Percentiles rank a stretch among this genome's conserved stretches.
Conservation (phyloP, 2,113 vertebrate species). For the Muntiacus reevesi region DNA sequence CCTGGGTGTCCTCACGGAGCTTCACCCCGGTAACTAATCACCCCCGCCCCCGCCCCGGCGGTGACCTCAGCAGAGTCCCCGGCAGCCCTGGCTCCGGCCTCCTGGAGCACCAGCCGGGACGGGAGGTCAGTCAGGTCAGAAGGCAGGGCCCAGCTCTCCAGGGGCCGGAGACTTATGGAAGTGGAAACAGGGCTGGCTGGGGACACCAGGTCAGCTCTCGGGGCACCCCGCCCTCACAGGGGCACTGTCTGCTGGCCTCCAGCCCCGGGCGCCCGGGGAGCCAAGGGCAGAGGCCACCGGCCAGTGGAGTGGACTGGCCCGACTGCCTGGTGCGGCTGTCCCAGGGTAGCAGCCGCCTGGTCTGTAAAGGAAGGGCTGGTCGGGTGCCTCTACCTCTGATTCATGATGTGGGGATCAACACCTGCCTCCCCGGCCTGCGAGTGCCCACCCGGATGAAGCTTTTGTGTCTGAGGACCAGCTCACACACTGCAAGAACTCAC, state of each 20-base stretch:
- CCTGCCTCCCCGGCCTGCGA: background rate
- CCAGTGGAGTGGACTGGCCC: background rate
- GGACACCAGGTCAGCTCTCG: background rate
- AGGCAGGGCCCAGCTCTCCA: background rate
- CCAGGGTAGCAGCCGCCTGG: background rate
- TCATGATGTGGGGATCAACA: background rate
- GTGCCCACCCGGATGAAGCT: fast-evolving
- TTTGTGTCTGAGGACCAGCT: background rate
- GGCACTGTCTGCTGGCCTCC: background rate
- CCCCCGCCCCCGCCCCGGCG: background rate
- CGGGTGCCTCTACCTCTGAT: background rate
- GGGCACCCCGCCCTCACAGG: background rate
- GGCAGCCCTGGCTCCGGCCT: background rate
- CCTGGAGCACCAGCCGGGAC: fast-evolving
- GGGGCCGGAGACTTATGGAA: background rate
- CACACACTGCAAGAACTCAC: background rate
- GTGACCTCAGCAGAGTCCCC: background rate
- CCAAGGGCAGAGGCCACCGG: background rate
- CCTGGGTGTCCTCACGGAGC: background rate
- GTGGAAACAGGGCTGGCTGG: background rate
- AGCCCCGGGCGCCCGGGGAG: background rate
- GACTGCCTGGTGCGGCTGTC: background rate
- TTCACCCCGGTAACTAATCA: background rate
- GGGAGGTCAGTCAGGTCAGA: background rate
- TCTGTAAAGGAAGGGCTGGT: background rate